Percentiles rank a stretch among this genome's conserved stretches.
phyloP scores from a whole-genome alignment of 2,113 vertebrate species.

The Budorcas taxicolor region DNA sequence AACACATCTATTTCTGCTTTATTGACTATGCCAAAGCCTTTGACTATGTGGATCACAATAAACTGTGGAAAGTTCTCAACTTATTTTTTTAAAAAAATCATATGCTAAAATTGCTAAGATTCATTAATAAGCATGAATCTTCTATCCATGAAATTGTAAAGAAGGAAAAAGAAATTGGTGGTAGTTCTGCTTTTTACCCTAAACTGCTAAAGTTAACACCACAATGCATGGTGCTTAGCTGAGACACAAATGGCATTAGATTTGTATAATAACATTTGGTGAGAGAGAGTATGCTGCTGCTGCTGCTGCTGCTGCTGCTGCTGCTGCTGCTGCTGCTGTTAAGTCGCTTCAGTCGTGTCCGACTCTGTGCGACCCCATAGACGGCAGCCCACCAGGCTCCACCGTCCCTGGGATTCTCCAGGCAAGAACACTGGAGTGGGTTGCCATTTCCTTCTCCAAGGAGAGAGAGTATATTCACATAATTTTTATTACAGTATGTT shows the following conservation, averaged over 20 bases:
- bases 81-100: neutral
- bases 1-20: no score
- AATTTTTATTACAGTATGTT: neutral
- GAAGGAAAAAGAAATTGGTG: neutral
- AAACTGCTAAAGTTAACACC: neutral
- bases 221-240: no score
- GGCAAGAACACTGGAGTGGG: no score
- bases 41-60: no score
- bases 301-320: no score
- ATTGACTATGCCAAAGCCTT: no score
- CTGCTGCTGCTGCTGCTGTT: no score
- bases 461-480: neutral
- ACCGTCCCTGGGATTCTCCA: no score
- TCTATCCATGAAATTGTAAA: neutral
- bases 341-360: no score
- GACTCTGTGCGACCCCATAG: no score
- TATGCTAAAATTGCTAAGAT: neutral
- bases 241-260: neutral
- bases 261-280: neutral
- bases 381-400: no score
- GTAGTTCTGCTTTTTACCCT: neutral
- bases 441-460: no score
- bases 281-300: neutral
- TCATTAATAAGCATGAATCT: neutral
- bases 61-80: neutral